These are phyloP conservation scores for Eueremaeus valkanovi DNA, from an alignment of 2,888 invertebrate genomes.

Conservation along the genomic window DNA sequence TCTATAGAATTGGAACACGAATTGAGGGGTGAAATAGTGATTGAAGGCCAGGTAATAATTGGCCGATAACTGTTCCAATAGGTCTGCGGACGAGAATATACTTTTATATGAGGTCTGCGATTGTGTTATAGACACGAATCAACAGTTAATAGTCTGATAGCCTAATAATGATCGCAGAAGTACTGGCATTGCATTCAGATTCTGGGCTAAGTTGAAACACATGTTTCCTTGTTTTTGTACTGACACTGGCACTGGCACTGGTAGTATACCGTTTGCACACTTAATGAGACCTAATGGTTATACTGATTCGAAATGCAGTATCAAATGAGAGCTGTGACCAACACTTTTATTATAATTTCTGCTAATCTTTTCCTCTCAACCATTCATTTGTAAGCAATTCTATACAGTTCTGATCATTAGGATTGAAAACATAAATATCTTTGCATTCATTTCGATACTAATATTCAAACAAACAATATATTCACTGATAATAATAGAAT, in stretches of 20 bases:
- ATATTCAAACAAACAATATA: too few species aligned
- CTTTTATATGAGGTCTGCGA: background rate
- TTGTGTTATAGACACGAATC: conserved; percentile 24
- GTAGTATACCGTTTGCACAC: background rate
- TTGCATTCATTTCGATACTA: too few species aligned
- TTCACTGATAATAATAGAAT: too few species aligned
- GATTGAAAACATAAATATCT: too few species aligned
- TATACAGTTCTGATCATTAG: background rate
- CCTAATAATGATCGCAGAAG: conserved; percentile 4
- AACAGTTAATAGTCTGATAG: conserved; percentile 12
- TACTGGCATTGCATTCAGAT: background rate
- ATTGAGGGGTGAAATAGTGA: background rate
- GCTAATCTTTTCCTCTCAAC: conserved; percentile 8
- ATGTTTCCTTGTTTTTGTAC: conserved; percentile 34
- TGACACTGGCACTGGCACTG: background rate
- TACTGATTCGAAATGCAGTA: background rate
- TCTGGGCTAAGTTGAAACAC: background rate
- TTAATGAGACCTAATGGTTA: background rate
- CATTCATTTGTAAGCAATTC: background rate
- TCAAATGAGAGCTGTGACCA: background rate
- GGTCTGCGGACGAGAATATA: background rate
- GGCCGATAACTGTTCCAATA: background rate
- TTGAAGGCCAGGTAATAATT: background rate
- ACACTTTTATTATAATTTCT: background rate
- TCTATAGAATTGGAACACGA: conserved; percentile 16